Evolutionary conservation across 2,888 invertebrate genomes (phyloP).

Genomic region (Hetaerina titia): DNA sequence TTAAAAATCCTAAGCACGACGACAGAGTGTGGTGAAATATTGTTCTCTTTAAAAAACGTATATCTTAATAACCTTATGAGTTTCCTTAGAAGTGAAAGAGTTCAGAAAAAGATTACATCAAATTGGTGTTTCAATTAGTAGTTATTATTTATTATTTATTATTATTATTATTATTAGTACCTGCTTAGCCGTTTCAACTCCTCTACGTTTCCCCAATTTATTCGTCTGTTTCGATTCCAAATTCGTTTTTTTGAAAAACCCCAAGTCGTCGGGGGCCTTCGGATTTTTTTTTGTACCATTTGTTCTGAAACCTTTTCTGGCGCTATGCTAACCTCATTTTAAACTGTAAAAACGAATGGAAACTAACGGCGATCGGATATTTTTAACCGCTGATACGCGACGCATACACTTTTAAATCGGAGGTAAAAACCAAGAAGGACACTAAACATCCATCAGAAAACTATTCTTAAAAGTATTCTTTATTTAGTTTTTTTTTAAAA

Average conservation of each 20-base stretch:
- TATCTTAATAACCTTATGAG: conserved; percentile 23
- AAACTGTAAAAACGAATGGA: background rate
- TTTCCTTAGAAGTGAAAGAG: conserved; percentile 38
- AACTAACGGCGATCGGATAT: background rate
- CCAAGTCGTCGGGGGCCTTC: background rate
- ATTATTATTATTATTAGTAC: conserved; percentile 12
- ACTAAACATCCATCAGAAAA: conserved; percentile 41
- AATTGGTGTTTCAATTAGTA: conserved; percentile 28
- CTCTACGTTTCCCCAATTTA: background rate
- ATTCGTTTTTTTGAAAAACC: background rate
- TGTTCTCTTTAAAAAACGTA: conserved; percentile 42
- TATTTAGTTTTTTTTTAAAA: background rate
- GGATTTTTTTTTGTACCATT: conserved; percentile 41
- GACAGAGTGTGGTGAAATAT: conserved; percentile 19
- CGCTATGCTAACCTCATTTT: conserved; percentile 17
- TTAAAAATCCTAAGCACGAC: conserved; percentile 28
- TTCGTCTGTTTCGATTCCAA: background rate
- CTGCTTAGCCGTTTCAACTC: background rate
- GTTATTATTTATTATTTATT: conserved; percentile 31
- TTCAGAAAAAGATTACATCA: conserved; percentile 45
- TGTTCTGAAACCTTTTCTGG: background rate
- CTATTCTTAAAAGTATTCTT: background rate
- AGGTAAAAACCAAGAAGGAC: conserved; percentile 15
- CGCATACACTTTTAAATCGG: background rate
- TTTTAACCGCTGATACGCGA: background rate